phyloP scores from a whole-genome alignment of 2,797 vertebrate species.

The Rhinella marina region DNA sequence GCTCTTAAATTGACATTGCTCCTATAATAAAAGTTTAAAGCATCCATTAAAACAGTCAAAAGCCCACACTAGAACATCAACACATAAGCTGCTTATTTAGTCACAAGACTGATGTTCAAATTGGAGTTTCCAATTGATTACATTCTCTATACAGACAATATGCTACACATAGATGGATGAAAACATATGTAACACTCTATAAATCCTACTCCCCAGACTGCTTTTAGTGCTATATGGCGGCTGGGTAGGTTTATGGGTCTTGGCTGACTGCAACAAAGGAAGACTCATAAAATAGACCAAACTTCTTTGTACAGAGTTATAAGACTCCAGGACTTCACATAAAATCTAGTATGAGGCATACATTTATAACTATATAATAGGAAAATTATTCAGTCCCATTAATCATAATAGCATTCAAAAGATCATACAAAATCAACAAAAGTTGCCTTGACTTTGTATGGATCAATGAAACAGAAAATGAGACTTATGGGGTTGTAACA shows the following conservation, averaged over 20 bases:
- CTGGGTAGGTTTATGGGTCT: neutral
- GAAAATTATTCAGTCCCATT: neutral
- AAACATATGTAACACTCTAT: conserved; percentile 12
- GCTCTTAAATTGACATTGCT: neutral
- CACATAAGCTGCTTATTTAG: neutral
- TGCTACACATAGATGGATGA: neutral
- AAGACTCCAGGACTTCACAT: neutral
- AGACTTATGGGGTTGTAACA: neutral
- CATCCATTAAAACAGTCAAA: neutral
- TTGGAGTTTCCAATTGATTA: neutral
- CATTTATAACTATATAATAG: neutral
- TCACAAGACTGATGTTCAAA: neutral
- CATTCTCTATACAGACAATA: neutral
- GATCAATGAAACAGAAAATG: neutral
- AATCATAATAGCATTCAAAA: neutral
- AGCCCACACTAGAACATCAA: neutral
- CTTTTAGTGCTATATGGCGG: neutral
- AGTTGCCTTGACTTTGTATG: neutral
- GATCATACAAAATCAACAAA: neutral
- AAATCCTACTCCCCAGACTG: no score
- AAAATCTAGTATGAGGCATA: neutral
- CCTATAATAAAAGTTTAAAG: neutral
- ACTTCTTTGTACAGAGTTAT: neutral
- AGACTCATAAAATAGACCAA: neutral
- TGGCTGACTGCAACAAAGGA: conserved; percentile 1